phyloP scores from a whole-genome alignment of 2,113 vertebrate species.

The Tringa solitaria region DNA sequence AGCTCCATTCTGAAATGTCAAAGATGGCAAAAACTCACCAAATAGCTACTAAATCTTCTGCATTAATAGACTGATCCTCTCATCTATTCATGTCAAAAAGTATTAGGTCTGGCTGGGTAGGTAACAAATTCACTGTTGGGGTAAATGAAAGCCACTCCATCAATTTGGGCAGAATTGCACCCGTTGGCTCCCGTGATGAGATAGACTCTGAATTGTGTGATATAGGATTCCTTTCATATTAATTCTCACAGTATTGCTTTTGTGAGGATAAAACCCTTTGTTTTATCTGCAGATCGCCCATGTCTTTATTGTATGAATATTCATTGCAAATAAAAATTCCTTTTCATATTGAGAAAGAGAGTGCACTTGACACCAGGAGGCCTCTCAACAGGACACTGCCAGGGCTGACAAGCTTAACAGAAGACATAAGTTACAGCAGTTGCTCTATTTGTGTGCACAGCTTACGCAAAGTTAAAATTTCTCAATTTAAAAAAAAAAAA shows the following conservation, averaged over 20 bases:
- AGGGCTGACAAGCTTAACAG: slow-evolving; percentile 37
- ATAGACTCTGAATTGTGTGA: background rate
- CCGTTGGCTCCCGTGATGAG: background rate
- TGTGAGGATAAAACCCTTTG: background rate
- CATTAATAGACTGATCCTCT: slow-evolving; percentile 42
- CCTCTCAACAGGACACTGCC: slow-evolving; percentile 36
- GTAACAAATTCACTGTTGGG: slow-evolving; percentile 53
- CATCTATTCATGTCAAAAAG: slow-evolving; percentile 35
- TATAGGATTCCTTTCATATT: background rate
- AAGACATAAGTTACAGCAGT: background rate
- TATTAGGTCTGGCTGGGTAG: slow-evolving; percentile 26
- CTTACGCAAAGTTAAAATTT: background rate
- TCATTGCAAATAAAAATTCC: slow-evolving; percentile 27
- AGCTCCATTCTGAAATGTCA: slow-evolving; percentile 43
- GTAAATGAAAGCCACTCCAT: slow-evolving; percentile 48
- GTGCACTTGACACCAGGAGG: slow-evolving; percentile 42
- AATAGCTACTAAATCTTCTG: slow-evolving; percentile 50
- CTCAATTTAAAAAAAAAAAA: background rate
- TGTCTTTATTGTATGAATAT: slow-evolving; percentile 24
- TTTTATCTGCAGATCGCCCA: background rate
- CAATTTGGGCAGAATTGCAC: slow-evolving; percentile 2
- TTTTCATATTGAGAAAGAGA: slow-evolving; percentile 7
- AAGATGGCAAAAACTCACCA: slow-evolving; percentile 42
- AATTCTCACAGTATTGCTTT: background rate
- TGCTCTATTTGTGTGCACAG: background rate